Conservation (phyloP, 2,797 vertebrate genomes). For the Ambastaia sidthimunki region DNA sequence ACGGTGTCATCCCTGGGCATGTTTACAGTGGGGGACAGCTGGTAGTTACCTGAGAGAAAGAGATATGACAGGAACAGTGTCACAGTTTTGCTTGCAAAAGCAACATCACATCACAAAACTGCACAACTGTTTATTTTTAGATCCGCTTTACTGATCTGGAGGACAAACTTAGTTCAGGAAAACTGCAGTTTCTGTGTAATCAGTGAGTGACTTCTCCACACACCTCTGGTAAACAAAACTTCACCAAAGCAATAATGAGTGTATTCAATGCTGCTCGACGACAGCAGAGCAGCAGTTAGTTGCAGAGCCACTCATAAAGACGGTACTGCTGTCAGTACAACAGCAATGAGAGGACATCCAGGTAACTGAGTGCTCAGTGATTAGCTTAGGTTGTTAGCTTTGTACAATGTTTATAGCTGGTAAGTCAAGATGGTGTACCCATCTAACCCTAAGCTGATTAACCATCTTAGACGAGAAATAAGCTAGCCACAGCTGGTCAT, state of each 20-base stretch:
- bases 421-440: too few species aligned
- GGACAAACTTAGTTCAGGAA: not conserved
- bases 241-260: not conserved
- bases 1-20: conserved; percentile 95
- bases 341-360: not conserved
- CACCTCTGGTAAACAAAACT: not conserved
- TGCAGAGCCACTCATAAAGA: not conserved
- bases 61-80: not conserved
- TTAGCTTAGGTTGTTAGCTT: too few species aligned
- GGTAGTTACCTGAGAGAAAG: conserved; percentile 84
- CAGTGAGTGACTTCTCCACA: not conserved
- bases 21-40: conserved; percentile 94
- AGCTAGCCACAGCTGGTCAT: too few species aligned
- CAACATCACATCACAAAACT: not conserved
- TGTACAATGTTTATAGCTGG: too few species aligned
- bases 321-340: not conserved
- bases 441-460: too few species aligned
- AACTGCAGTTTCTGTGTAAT: not conserved
- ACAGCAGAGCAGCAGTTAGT: not conserved
- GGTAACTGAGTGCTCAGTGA: too few species aligned
- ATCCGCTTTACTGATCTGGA: not conserved
- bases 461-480: too few species aligned
- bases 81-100: not conserved
- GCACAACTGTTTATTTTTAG: not conserved
- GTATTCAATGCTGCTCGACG: not conserved